A percentile compares a stretch with the other conserved stretches of the same genome.
Evolutionary conservation across 1,140 invertebrate species (phyloP).

Genomic region (Ceratoteleas bidentatus): DNA sequence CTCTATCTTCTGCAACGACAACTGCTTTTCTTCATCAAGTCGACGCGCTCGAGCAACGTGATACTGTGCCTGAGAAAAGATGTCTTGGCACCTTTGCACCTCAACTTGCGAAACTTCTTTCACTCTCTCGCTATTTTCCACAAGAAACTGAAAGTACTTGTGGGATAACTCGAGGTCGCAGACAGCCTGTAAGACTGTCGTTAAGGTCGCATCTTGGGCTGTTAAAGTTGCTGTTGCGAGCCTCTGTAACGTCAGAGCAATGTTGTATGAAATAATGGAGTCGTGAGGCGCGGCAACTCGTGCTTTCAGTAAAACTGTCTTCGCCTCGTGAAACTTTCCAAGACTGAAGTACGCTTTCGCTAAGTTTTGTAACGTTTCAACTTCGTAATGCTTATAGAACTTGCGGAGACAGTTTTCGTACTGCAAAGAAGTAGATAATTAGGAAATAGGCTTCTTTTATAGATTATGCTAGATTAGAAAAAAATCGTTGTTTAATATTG

Average conservation of each 20-base stretch:
- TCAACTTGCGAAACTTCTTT: constrained; percentile 91
- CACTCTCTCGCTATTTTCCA: constrained; percentile 91
- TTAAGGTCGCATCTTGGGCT: constrained; percentile 95
- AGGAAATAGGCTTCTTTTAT: background rate
- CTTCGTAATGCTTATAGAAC: constrained; percentile 96
- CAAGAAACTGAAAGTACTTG: constrained; percentile 94
- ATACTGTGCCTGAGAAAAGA: constrained; percentile 97
- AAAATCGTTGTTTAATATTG: no score
- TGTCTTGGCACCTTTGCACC: constrained; percentile 95
- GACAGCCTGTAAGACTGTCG: constrained; percentile 94
- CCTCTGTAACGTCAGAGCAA: constrained; percentile 96
- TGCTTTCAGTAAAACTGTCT: constrained; percentile 92
- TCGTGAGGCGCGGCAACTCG: constrained; percentile 97
- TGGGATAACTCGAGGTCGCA: constrained; percentile 96
- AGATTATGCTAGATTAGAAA: no score
- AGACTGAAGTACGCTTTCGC: constrained; percentile 96
- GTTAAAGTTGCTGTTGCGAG: constrained; percentile 95
- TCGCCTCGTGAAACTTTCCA: constrained; percentile 94
- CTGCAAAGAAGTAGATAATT: constrained; percentile 80
- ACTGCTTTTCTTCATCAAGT: constrained; percentile 97
- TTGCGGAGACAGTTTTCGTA: constrained; percentile 99
- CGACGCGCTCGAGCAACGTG: constrained; percentile 95
- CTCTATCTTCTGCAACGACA: no score
- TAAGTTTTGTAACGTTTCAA: constrained; percentile 97
- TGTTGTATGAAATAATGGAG: constrained; percentile 95